These are phyloP conservation scores for Onychomys torridus DNA, from an alignment of 2,797 vertebrate genomes.

Conservation along the genomic window DNA sequence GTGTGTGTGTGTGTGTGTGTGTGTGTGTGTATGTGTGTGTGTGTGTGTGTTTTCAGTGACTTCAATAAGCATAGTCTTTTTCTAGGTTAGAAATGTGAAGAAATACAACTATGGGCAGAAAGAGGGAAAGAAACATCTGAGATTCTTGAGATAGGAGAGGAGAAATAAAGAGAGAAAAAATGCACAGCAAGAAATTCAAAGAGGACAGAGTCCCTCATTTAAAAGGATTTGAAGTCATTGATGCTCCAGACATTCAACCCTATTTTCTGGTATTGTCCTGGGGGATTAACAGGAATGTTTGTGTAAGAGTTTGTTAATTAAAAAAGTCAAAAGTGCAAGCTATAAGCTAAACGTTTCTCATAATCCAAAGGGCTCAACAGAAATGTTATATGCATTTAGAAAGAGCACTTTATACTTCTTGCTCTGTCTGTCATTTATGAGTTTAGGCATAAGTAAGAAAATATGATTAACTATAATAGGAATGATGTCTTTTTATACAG, in stretches of 20 bases:
- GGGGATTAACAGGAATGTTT: neutral
- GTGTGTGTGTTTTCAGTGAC: neutral
- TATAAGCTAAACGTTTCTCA: neutral
- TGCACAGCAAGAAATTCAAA: neutral
- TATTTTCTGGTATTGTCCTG: neutral
- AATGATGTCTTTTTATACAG: neutral
- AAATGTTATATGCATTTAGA: neutral
- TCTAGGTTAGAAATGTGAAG: neutral
- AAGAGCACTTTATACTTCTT: neutral
- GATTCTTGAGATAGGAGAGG: neutral
- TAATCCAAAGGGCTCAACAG: neutral
- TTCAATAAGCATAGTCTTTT: neutral
- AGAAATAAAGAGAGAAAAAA: neutral
- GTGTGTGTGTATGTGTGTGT: neutral
- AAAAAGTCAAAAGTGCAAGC: neutral
- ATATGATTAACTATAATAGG: neutral
- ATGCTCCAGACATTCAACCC: neutral
- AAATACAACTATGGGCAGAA: neutral
- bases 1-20: neutral
- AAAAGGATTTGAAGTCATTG: neutral
- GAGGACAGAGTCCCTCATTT: neutral
- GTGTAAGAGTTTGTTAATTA: neutral
- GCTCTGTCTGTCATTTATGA: neutral
- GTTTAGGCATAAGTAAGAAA: neutral
- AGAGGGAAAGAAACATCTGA: neutral